phyloP scores from a whole-genome alignment of 2,113 vertebrate species.

The Anoura caudifer region DNA sequence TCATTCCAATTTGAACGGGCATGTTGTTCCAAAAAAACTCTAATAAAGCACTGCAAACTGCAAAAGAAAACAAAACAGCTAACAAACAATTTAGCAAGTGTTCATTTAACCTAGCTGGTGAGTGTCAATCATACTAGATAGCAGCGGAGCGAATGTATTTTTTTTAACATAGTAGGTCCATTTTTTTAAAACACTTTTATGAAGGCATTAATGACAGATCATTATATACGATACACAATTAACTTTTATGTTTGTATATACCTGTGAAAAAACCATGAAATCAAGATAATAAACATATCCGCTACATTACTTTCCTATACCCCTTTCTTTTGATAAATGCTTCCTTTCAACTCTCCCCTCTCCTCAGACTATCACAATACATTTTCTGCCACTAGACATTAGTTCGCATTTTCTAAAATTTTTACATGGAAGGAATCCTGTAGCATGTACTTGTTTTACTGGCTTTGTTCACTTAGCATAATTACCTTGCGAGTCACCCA shows the following conservation, averaged over 20 bases:
- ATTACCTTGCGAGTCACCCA: not conserved
- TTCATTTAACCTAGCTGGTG: not conserved
- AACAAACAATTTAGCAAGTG: not conserved
- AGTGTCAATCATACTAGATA: not conserved
- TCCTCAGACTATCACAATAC: not conserved
- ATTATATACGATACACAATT: not conserved
- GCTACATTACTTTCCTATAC: not conserved
- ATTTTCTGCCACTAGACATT: not conserved
- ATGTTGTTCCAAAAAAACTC: not conserved
- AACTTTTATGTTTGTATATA: not conserved
- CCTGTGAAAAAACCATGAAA: not conserved
- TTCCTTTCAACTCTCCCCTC: not conserved
- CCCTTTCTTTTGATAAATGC: not conserved
- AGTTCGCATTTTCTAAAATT: not conserved
- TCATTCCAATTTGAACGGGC: not conserved
- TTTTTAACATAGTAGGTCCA: not conserved
- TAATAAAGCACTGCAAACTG: not conserved
- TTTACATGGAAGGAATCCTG: not conserved
- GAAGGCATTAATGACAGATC: not conserved
- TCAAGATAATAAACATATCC: not conserved
- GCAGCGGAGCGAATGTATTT: not conserved
- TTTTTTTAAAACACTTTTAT: not conserved
- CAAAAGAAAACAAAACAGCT: not conserved
- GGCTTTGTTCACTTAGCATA: not conserved
- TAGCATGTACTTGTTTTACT: not conserved